Conservation (phyloP, 2,113 vertebrate genomes). For the Aplodontia rufa region DNA sequence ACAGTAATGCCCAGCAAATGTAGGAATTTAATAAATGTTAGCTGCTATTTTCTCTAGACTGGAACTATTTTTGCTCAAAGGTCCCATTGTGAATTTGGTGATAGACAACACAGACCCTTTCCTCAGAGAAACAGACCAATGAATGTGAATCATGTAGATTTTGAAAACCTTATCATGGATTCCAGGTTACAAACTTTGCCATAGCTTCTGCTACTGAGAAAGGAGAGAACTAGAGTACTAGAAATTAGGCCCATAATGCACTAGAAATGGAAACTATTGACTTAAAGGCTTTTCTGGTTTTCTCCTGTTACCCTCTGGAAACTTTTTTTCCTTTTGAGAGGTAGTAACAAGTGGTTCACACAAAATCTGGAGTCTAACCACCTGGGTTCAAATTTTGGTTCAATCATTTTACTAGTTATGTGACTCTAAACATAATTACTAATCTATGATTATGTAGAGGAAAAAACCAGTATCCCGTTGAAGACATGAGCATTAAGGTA, state of each 20-base stretch:
- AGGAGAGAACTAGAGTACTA: background rate
- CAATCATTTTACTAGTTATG: background rate
- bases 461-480: no score
- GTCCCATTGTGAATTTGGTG: slow-evolving; percentile 28
- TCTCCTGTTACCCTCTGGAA: background rate
- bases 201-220: background rate
- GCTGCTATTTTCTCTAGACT: background rate
- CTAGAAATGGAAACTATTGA: background rate
- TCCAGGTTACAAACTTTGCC: background rate
- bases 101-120: background rate
- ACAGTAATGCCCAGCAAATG: background rate
- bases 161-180: background rate
- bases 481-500: no score
- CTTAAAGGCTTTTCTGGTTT: background rate
- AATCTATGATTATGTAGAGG: background rate
- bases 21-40: slow-evolving; percentile 4
- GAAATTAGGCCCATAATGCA: background rate
- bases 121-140: background rate
- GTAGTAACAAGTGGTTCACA: background rate
- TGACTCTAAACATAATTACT: background rate
- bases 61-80: background rate
- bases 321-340: slow-evolving; percentile 28
- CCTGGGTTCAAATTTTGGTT: background rate
- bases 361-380: background rate
- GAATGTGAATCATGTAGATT: background rate